Evolutionary conservation across 2,797 vertebrate species (phyloP), one percentile per base, ranked within the genome.

Genomic region (Alcedo atthis): DNA sequence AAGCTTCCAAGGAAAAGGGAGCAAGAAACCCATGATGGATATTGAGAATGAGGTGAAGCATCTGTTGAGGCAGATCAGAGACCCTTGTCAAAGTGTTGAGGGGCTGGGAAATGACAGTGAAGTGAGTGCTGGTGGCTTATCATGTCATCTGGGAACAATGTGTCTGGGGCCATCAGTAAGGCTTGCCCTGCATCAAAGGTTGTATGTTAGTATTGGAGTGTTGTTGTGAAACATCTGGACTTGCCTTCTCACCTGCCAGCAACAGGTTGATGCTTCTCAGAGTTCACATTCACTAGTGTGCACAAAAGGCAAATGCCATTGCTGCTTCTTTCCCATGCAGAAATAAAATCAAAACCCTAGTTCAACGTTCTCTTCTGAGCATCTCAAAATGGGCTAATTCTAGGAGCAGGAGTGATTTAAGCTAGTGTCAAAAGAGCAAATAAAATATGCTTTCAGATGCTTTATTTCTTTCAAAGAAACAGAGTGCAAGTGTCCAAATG

Each of bases 61-160:
- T n/a, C 37, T 4, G 0, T 22, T 2, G 2, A 15, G 70, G 17
- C 6, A 43, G 54, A 86, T 26, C 32, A 71, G 40, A n/a, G 69
- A 20, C 20, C 16, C 24, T 70, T 2, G 1, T 26, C n/a, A 59
- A 17, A 15, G 33, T 1, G 1, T 3, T 5, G 9, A 67, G 32
- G 32, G 33, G 14, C 25, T 69, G 68, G 37, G n/a, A 79, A 48
- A 46, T 15, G 68, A 30, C 1, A 9, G 42, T 9, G 20, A 59
- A 17, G 49, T 0, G n/a, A 15, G 24, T 73, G 57, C 48, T 51
- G 37, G 43, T 49, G 73, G 33, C 6, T 66, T 1, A 22, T 9
- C 0, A 0, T 2, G 18, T 22, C 35, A 15, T 24, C 30, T 71
- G n/a, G 46, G 35, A 53, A 13, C 0, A 0, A 21, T 35, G 63